These are phyloP conservation scores for Polietes domitor DNA, from an alignment of 2,888 invertebrate species.

Conservation along the genomic window DNA sequence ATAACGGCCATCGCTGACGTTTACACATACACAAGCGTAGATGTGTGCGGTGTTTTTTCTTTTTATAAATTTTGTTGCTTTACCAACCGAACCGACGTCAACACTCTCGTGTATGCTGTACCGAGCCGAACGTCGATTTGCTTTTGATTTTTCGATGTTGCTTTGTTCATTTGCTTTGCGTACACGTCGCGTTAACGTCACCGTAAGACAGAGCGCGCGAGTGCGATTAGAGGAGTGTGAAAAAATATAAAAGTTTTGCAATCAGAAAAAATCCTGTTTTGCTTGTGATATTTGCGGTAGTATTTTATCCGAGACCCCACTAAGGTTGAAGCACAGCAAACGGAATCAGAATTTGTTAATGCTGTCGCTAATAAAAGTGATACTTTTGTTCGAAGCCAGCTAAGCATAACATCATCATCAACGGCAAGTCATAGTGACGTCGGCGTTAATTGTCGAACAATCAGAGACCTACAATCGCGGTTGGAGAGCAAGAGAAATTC, in stretches of 20 bases:
- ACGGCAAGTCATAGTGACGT: conserved; percentile 45
- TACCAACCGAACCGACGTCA: conserved; percentile 62
- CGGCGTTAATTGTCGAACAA: conserved; percentile 29
- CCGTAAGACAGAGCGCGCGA: conserved; percentile 50
- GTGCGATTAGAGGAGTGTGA: conserved; percentile 48
- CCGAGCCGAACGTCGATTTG: conserved; percentile 51
- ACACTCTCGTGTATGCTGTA: conserved; percentile 59
- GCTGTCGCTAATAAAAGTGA: conserved; percentile 17
- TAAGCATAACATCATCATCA: neutral
- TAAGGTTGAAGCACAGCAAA: neutral
- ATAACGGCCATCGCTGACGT: neutral
- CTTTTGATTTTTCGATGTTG: conserved; percentile 41
- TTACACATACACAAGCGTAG: neutral
- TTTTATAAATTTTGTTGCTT: conserved; percentile 52
- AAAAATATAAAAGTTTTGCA: conserved; percentile 15
- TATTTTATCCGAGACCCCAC: neutral
- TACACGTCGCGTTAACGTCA: conserved; percentile 65
- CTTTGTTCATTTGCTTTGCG: conserved; percentile 57
- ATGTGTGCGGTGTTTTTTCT: conserved; percentile 2
- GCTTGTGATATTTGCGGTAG: neutral
- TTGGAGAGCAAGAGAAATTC: neutral
- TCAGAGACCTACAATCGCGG: neutral
- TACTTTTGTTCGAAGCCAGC: conserved; percentile 5
- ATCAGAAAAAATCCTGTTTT: conserved; percentile 21
- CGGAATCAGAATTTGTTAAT: neutral